Base-by-base conservation (phyloP, 2,888 invertebrate species). In the Brenthis ino region DNA sequence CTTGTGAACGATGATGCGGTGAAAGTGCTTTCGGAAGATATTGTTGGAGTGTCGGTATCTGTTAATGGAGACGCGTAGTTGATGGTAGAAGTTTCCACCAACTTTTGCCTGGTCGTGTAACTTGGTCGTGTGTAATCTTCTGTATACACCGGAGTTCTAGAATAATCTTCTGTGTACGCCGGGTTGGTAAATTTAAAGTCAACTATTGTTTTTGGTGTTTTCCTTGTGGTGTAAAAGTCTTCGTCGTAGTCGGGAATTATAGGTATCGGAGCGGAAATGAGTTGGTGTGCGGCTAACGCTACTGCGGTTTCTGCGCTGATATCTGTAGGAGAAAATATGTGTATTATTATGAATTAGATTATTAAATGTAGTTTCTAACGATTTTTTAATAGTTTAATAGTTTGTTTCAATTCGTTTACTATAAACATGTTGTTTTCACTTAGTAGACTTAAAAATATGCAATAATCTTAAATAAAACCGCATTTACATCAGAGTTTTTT, bases 241-340 rank as follows among this genome's bases (percentile, higher is more conserved):
- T 89, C 88, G 20, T 88, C 88, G 72, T 84, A 89, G 67, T 85
- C 84, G 3, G 84, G 82, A 50, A 86, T 80, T 73, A 81, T 84
- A 1, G 93, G 93, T 48, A 93, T 76, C 0, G 93, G 93, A 5
- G 93, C 93, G 13, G 88, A 84, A 37, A 93, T 78, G 5, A 93
- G 86, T 75, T 93, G 89, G 77, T 93, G 92, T 6, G 92, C 89
- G 12, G 92, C 93, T 71, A 93, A 80, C 2, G 93, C 93, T 61
- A 93, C 79, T 1, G 91, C 92, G 6, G 93, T 91, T 80, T 93
- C 93, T 28, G 88, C 83, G 72, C 78, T 86, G 74, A 85, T 82
- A 72, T 89, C 93, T 93, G 83, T 51, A 28, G 64, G 51, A 57
- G 8, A 56, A 13, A 33, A 14, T 8, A n/a, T 4, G 6, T 11